Evolutionary conservation across 2,113 vertebrate genomes (phyloP).

Genomic region (cat (Felis catus)): F.catus_Fca126_mat1.0 CM031412.1:70299501-70300000

Average conservation of each 20-base stretch:
- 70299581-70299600: neutral
- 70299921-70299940: constrained; percentile 23
- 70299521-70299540: neutral
- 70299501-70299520: neutral
- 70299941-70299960: constrained; percentile 34
- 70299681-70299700: neutral
- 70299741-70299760: neutral
- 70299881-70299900: neutral
- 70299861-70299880: neutral
- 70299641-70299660: neutral
- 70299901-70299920: neutral
- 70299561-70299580: neutral
- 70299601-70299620: neutral
- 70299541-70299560: neutral
- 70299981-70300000: too few species aligned
- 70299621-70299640: neutral
- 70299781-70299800: constrained; percentile 37
- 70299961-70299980: neutral
- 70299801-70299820: neutral
- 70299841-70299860: neutral
- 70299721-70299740: constrained; percentile 2
- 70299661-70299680: neutral
- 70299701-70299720: neutral
- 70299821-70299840: constrained; percentile 21
- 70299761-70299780: constrained; percentile 4